These are phyloP conservation scores for Dipodomys ordii DNA, from an alignment of 2,113 vertebrate species.

Conservation along the genomic window DNA sequence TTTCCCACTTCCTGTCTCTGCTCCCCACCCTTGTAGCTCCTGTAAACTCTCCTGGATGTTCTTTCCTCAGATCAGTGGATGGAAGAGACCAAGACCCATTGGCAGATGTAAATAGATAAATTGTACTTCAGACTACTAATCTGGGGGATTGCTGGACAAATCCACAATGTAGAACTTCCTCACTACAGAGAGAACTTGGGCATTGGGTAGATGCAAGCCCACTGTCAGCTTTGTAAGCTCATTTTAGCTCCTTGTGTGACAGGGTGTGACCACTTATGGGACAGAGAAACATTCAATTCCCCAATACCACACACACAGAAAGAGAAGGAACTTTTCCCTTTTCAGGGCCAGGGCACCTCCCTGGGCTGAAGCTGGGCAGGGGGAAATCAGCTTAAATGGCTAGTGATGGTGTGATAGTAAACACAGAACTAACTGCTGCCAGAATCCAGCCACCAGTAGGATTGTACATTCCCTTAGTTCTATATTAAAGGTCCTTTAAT, in stretches of 20 bases:
- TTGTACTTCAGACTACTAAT: background rate
- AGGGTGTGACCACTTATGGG: background rate
- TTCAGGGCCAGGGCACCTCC: background rate
- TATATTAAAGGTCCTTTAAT: background rate
- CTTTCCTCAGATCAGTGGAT: conserved; percentile 24
- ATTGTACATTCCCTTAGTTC: background rate
- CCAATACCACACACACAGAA: background rate
- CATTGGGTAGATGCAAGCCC: background rate
- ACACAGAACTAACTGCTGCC: background rate
- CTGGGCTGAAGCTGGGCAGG: background rate
- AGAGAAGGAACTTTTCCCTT: background rate
- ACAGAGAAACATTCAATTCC: background rate
- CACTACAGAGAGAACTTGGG: background rate
- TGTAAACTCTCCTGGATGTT: background rate
- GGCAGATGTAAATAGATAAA: conserved; percentile 16
- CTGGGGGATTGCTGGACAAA: background rate
- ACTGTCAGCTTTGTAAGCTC: background rate
- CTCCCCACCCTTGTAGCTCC: background rate
- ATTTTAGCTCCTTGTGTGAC: background rate
- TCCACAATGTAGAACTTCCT: background rate
- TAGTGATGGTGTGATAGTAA: background rate
- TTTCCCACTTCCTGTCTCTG: background rate
- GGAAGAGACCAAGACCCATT: background rate
- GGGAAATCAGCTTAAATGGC: background rate
- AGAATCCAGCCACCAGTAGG: background rate